These are phyloP conservation scores for Liolophura sinensis DNA, from an alignment of 1,140 invertebrate genomes.

Conservation along the genomic window DNA sequence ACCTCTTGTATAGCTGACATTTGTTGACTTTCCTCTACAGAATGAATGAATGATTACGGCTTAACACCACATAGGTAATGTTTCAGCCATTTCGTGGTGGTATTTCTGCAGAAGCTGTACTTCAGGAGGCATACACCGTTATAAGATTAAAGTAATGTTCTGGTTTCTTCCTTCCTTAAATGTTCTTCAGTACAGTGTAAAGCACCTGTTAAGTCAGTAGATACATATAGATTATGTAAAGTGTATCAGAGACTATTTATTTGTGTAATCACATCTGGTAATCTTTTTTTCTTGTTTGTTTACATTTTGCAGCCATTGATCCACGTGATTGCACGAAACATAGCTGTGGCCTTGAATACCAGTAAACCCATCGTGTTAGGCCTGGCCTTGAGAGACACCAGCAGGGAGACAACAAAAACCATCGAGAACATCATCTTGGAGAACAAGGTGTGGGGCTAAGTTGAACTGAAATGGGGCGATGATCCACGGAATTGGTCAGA, in stretches of 20 bases:
- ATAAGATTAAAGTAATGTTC: no score
- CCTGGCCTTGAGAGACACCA: conserved; percentile 35
- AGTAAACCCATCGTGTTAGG: conserved; percentile 32
- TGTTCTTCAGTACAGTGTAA: not conserved
- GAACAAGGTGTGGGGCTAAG: conserved; percentile 9
- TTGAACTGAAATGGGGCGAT: no score
- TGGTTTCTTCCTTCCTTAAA: conserved; percentile 9
- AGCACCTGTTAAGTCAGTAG: not conserved
- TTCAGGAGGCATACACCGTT: no score
- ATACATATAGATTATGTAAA: not conserved
- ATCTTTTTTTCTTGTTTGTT: conserved; percentile 5
- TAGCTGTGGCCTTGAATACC: conserved; percentile 27
- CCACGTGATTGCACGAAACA: conserved; percentile 38
- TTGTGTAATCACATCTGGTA: not conserved
- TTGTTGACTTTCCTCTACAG: no score
- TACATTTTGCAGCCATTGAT: conserved; percentile 32
- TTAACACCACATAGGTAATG: no score
- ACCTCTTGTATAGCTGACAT: no score
- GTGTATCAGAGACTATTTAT: not conserved
- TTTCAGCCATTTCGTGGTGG: no score
- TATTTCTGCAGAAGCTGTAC: no score
- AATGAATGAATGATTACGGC: no score
- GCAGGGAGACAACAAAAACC: conserved; percentile 19
- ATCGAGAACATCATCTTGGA: conserved; percentile 21
- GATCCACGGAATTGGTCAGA: no score